Conservation (phyloP, 2,888 invertebrate genomes). For the Sinelater perroti region DNA sequence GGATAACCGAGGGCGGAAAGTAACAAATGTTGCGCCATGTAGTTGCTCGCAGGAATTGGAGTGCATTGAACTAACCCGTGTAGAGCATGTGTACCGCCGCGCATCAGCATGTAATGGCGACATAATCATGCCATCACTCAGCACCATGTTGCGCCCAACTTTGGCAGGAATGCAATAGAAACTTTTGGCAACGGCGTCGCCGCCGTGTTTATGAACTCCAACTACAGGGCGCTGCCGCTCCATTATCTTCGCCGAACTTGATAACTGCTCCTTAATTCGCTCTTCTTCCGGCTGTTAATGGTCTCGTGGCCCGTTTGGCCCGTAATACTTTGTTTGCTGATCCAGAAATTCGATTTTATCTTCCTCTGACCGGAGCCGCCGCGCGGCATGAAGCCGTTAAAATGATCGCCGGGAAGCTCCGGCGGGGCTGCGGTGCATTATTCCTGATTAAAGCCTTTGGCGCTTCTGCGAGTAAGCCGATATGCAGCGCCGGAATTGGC, state of each 20-base stretch:
- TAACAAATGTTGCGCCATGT: too few relatives aligned
- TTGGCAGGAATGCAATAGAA: conserved; percentile 33
- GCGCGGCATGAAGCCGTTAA: too few relatives aligned
- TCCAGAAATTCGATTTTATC: conserved; percentile 4
- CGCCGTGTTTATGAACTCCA: conserved; percentile 30
- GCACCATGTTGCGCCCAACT: conserved; percentile 29
- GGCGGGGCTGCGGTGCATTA: conserved; percentile 17
- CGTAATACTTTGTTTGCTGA: not conserved
- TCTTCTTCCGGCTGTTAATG: conserved; percentile 14
- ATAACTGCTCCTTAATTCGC: conserved; percentile 22
- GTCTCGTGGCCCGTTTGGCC: conserved; percentile 6
- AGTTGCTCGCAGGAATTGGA: too few relatives aligned
- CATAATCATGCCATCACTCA: conserved; percentile 16
- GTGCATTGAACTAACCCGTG: too few relatives aligned
- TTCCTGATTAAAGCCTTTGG: conserved; percentile 17
- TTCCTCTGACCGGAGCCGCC: too few relatives aligned
- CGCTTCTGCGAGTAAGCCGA: conserved; percentile 5
- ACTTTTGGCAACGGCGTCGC: conserved; percentile 35
- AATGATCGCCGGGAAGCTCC: not conserved
- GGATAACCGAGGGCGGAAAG: too few relatives aligned
- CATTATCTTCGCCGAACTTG: conserved; percentile 34
- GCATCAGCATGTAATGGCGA: not conserved
- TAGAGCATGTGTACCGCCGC: too few relatives aligned
- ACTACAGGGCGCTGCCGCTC: conserved; percentile 20
- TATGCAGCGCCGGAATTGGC: conserved; percentile 18